These are phyloP conservation scores for Linurgus olivaceus DNA, from an alignment of 2,797 vertebrate species.

Conservation along the genomic window DNA sequence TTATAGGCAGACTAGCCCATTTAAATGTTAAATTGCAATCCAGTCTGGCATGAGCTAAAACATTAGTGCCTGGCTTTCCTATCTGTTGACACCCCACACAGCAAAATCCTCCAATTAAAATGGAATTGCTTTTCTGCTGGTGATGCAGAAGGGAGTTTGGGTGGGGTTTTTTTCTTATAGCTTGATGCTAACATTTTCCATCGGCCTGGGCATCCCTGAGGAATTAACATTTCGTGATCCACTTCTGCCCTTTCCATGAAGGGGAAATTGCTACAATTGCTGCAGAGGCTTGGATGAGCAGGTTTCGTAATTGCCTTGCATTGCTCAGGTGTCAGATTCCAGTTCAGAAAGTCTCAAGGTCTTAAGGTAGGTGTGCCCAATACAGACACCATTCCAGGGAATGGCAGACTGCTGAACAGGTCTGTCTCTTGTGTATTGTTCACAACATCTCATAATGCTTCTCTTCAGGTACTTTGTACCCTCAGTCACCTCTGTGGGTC, in stretches of 20 bases:
- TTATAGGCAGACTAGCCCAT: background rate
- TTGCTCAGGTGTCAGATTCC: background rate
- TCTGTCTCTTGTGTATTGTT: background rate
- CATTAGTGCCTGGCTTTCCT: background rate
- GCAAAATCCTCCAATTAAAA: background rate
- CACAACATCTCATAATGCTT: background rate
- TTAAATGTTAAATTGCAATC: conserved; percentile 36
- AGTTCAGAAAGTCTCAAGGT: background rate
- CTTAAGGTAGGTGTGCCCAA: background rate
- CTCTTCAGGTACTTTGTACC: background rate
- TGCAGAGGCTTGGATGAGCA: background rate
- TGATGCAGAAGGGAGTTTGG: background rate
- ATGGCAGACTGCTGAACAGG: background rate
- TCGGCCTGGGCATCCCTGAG: background rate
- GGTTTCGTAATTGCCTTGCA: background rate
- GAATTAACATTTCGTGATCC: background rate
- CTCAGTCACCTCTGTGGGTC: background rate
- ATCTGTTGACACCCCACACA: background rate
- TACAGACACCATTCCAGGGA: background rate
- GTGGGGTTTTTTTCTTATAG: background rate
- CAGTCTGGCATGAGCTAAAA: background rate
- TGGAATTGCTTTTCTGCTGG: background rate
- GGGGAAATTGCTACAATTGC: background rate
- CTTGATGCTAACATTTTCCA: background rate
- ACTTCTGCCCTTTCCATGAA: background rate